Evolutionary conservation across 2,888 invertebrate genomes (phyloP).

Genomic region (Notodonta dromedarius): DNA sequence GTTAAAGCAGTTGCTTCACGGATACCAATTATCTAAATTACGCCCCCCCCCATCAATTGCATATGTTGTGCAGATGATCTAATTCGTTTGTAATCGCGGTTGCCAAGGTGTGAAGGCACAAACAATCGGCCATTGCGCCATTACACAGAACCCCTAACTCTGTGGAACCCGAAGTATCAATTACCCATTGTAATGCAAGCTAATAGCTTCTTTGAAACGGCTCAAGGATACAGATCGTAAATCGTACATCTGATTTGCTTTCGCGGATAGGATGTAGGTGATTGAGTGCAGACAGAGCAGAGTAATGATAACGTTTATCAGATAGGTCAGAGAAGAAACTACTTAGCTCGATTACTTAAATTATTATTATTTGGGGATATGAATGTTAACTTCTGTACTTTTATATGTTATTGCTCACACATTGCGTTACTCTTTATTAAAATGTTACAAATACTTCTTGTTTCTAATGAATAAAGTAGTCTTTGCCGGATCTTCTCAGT

Average conservation of each 20-base stretch:
- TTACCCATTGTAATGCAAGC: slow-evolving; percentile 47
- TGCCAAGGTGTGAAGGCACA: slow-evolving; percentile 49
- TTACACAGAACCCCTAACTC: slow-evolving; percentile 46
- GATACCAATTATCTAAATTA: slow-evolving; percentile 25
- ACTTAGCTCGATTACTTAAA: too few species aligned
- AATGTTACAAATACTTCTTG: too few species aligned
- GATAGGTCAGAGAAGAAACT: too few species aligned
- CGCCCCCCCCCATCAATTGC: slow-evolving; percentile 18
- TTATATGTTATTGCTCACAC: too few species aligned
- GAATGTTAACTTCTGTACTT: too few species aligned
- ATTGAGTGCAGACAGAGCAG: neutral
- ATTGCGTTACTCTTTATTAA: too few species aligned
- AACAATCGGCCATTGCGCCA: slow-evolving; percentile 43
- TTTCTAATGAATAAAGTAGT: too few species aligned
- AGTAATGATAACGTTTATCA: too few species aligned
- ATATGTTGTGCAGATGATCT: slow-evolving; percentile 37
- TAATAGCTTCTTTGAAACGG: slow-evolving; percentile 38
- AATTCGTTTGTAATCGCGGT: slow-evolving; percentile 42
- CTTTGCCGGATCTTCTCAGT: too few species aligned
- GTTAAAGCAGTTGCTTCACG: slow-evolving; percentile 4
- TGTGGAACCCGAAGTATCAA: slow-evolving; percentile 52
- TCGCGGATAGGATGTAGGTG: neutral
- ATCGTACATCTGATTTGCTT: slow-evolving; percentile 6
- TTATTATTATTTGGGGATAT: too few species aligned
- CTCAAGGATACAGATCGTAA: slow-evolving; percentile 23